Evolutionary conservation across 2,888 invertebrate genomes (phyloP), one percentile per base, ranked within the genome.

Genomic region (Achlya flavicornis): DNA sequence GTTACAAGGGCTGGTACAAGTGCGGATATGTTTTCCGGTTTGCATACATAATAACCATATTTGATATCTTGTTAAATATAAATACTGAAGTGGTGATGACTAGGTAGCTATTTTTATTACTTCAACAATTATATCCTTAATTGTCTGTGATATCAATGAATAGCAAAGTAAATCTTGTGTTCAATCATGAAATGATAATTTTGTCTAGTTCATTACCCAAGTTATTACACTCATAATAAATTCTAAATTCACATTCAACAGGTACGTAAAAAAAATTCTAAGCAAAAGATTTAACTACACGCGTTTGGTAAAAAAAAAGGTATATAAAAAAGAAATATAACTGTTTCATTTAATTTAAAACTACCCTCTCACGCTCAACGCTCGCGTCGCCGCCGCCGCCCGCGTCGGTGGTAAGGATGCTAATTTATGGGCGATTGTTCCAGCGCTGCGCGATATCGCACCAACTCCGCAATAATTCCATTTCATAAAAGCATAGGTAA

Each of bases 371-470:
- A 7, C 35, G 16, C 16, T 16, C 10, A 10, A 57, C 57, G 33
- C 61, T 61, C 61, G 61, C 63, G 61, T 58, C 64, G 5, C 63
- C 66, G 66, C 64, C 64, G 68, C 10, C 71, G 68, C 69, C 1
- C 73, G 68, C 68, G 68, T 68, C 65, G 73, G 58, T 61, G 66
- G 63, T 71, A 64, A 67, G 69, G 70, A 70, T 69, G 71, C 71
- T 80, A 79, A 79, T 80, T 75, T 74, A 79, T 73, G 72, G 68
- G 68, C 71, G 70, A 74, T 78, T 75, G 74, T 75, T 73, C 73
- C 61, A 57, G 41, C 64, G 35, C 65, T 61, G 63, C 67, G 71
- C 72, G 75, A 72, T 76, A 71, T 62, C 74, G 57, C 65, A 58
- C 69, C 73, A 71, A 72, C 73, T 79, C 59, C 63, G 53, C 61